phyloP scores from a whole-genome alignment of 2,888 invertebrate species.

The Alsophila aescularia region DNA sequence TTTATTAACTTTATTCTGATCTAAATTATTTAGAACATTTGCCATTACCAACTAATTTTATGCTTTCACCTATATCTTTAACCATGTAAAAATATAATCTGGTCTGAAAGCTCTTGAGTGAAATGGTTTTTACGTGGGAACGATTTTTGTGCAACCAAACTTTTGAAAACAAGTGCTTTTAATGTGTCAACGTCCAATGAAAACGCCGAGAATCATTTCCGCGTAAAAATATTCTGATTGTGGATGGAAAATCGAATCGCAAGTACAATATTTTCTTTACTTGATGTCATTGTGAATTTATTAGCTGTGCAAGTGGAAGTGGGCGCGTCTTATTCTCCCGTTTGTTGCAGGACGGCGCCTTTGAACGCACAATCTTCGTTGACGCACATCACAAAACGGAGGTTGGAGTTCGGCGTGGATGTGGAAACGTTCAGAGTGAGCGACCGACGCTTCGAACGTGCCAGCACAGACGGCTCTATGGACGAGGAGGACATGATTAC shows the following conservation, averaged over 20 bases:
- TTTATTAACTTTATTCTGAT: slow-evolving; percentile 17
- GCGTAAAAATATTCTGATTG: slow-evolving; percentile 84
- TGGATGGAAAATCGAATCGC: slow-evolving; percentile 84
- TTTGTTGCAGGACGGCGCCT: slow-evolving; percentile 81
- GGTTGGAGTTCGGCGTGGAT: slow-evolving; percentile 86
- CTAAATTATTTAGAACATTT: slow-evolving; percentile 17
- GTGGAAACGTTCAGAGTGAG: slow-evolving; percentile 74
- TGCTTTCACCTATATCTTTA: slow-evolving; percentile 43
- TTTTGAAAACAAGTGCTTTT: slow-evolving; percentile 68
- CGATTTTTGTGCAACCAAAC: slow-evolving; percentile 82
- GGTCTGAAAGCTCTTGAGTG: slow-evolving; percentile 84
- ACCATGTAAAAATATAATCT: slow-evolving; percentile 61
- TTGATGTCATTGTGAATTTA: slow-evolving; percentile 42
- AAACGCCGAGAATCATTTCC: slow-evolving; percentile 85
- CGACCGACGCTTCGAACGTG: slow-evolving; percentile 65
- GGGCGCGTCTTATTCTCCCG: slow-evolving; percentile 43
- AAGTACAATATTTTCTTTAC: slow-evolving; percentile 71
- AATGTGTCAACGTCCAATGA: slow-evolving; percentile 77
- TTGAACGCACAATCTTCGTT: slow-evolving; percentile 84
- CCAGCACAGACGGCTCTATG: slow-evolving; percentile 72
- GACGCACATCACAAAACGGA: slow-evolving; percentile 88
- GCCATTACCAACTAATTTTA: slow-evolving; percentile 22
- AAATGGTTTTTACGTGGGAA: slow-evolving; percentile 85
- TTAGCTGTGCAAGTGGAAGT: slow-evolving; percentile 23
- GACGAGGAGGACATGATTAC: slow-evolving; percentile 72